A percentile compares a stretch with the other conserved stretches of the same genome.
These are phyloP conservation scores for Apis laboriosa DNA, from an alignment of 1,140 invertebrate genomes.

Conservation along the genomic window DNA sequence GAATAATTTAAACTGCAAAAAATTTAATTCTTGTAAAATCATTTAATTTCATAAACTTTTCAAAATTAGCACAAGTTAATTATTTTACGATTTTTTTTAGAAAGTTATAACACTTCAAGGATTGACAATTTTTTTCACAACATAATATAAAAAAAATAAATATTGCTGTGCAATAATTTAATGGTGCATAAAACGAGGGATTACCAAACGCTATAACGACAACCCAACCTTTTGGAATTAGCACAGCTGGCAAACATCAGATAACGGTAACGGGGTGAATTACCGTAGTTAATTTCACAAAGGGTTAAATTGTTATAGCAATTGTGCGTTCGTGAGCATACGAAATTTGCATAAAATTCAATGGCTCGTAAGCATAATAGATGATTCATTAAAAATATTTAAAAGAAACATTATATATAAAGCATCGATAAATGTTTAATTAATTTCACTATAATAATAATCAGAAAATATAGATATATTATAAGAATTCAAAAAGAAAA, in stretches of 20 bases:
- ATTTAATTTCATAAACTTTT: too few relatives aligned
- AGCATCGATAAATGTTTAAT: not conserved
- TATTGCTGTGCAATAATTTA: not conserved
- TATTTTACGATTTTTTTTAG: too few relatives aligned
- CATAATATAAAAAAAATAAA: not conserved
- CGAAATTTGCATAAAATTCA: slow-evolving; percentile 21
- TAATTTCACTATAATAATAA: not conserved
- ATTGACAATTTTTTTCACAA: too few relatives aligned
- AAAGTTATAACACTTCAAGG: too few relatives aligned
- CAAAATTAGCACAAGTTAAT: too few relatives aligned
- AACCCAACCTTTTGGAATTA: not conserved
- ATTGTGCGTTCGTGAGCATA: not conserved
- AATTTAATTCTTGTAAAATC: too few relatives aligned
- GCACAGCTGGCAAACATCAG: slow-evolving; percentile 27
- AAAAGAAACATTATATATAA: not conserved
- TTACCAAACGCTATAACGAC: not conserved
- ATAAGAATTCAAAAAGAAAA: not conserved
- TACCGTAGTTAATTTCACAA: slow-evolving; percentile 9
- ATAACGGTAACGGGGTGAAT: slow-evolving; percentile 9
- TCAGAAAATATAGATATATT: not conserved
- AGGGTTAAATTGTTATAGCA: slow-evolving; percentile 14
- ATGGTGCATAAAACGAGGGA: not conserved
- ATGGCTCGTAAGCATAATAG: not conserved
- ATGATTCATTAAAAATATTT: not conserved
- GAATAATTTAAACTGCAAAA: too few relatives aligned